Evolutionary conservation across 1,140 invertebrate species (phyloP).

Genomic region (Pogonus chalceus): DNA sequence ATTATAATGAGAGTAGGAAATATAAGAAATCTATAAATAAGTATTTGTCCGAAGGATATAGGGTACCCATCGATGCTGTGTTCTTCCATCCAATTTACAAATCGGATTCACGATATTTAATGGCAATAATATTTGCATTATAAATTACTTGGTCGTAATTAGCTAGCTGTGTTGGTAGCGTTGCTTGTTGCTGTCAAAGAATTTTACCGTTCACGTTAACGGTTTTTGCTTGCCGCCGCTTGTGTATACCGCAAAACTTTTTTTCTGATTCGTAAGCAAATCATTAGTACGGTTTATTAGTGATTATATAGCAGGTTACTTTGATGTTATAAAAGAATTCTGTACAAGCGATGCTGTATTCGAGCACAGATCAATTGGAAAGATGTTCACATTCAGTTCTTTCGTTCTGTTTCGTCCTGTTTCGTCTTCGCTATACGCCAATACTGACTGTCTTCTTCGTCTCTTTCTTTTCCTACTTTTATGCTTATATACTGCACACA

Average conservation of each 20-base stretch:
- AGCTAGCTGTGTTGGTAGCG: not conserved
- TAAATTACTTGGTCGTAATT: not conserved
- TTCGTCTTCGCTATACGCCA: too few species aligned
- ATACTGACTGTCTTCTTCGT: too few species aligned
- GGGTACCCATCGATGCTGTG: too few species aligned
- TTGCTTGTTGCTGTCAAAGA: constrained; percentile 23
- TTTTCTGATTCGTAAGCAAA: constrained; percentile 27
- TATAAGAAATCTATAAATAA: too few species aligned
- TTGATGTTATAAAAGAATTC: not conserved
- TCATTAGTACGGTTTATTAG: constrained; percentile 33
- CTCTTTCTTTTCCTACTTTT: too few species aligned
- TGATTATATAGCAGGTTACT: constrained; percentile 22
- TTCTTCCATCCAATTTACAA: too few species aligned
- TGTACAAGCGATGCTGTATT: not conserved
- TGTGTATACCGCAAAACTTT: constrained; percentile 16
- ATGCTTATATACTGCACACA: too few species aligned
- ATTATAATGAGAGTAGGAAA: too few species aligned
- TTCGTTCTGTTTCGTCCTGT: too few species aligned
- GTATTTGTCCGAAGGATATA: too few species aligned
- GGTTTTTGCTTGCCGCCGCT: constrained; percentile 23
- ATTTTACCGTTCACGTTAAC: constrained; percentile 23
- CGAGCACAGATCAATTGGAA: not conserved
- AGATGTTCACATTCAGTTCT: too few species aligned
- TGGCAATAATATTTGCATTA: not conserved
- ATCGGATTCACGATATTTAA: not conserved